Evolutionary conservation across 2,888 invertebrate species (phyloP).

Genomic region (Metopia argyrocephala): DNA sequence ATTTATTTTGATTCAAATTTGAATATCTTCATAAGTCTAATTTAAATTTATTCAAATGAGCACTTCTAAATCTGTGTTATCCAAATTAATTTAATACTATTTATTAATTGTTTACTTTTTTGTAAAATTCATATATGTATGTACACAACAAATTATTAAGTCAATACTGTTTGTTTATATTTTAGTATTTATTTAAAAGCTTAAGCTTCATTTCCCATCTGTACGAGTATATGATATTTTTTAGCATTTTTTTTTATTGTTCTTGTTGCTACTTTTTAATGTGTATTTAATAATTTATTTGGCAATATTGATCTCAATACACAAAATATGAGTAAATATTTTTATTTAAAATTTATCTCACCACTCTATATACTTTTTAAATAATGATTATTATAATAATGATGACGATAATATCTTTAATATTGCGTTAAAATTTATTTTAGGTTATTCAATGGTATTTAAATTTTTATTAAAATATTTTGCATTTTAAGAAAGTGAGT

Average conservation of each 20-base stretch:
- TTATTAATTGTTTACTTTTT: neutral
- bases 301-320: neutral
- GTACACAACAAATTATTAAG: neutral
- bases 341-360: neutral
- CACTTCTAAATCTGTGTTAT: slow-evolving; percentile 21
- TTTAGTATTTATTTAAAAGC: neutral
- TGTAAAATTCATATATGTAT: neutral
- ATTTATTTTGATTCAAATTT: neutral
- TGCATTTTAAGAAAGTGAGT: too few species aligned
- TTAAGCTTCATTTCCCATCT: neutral
- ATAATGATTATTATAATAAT: neutral
- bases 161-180: neutral
- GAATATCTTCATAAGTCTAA: neutral
- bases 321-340: neutral
- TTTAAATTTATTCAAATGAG: slow-evolving; percentile 11
- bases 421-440: too few species aligned
- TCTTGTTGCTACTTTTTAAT: too few species aligned
- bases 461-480: neutral
- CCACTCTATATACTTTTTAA: neutral
- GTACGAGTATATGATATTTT: neutral
- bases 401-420: neutral
- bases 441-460: neutral
- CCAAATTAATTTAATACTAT: slow-evolving; percentile 22
- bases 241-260: too few species aligned
- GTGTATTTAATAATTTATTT: too few species aligned